phyloP scores from a whole-genome alignment of 2,888 invertebrate species.

The Brenthis daphne region DNA sequence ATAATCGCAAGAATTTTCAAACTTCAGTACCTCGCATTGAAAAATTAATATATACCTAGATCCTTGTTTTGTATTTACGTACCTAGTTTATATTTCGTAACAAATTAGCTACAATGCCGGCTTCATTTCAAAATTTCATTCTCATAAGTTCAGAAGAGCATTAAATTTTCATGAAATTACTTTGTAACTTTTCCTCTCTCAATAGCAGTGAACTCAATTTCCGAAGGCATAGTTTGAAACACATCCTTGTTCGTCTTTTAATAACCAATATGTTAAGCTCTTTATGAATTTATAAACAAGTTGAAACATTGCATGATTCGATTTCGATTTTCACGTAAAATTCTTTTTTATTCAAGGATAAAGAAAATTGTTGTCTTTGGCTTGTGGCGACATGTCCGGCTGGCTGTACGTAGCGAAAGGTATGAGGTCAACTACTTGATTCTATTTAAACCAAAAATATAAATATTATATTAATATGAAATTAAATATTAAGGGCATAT shows the following conservation, averaged over 20 bases:
- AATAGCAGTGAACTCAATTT: conserved; percentile 70
- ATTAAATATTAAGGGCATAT: too few relatives aligned
- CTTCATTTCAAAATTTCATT: conserved; percentile 53
- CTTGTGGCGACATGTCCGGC: too few relatives aligned
- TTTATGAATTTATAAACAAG: conserved; percentile 39
- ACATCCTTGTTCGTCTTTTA: conserved; percentile 59
- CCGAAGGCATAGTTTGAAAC: conserved; percentile 68
- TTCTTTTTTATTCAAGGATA: too few relatives aligned
- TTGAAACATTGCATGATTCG: background rate
- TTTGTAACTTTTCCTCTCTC: conserved; percentile 74
- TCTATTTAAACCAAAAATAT: too few relatives aligned
- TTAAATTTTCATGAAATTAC: conserved; percentile 80
- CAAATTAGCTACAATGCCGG: conserved; percentile 21
- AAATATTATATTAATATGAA: too few relatives aligned
- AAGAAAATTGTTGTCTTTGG: too few relatives aligned
- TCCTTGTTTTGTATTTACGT: conserved; percentile 9
- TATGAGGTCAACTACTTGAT: too few relatives aligned
- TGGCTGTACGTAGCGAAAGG: too few relatives aligned
- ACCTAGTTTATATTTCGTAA: conserved; percentile 14
- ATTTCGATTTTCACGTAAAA: too few relatives aligned
- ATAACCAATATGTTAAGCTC: conserved; percentile 53
- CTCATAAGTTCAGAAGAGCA: conserved; percentile 71
- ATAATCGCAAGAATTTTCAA: background rate
- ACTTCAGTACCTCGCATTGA: background rate
- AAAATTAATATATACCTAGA: background rate